These are phyloP conservation scores for Dolichomitus sp. DNA, from an alignment of 2,888 invertebrate species.

Conservation along the genomic window DNA sequence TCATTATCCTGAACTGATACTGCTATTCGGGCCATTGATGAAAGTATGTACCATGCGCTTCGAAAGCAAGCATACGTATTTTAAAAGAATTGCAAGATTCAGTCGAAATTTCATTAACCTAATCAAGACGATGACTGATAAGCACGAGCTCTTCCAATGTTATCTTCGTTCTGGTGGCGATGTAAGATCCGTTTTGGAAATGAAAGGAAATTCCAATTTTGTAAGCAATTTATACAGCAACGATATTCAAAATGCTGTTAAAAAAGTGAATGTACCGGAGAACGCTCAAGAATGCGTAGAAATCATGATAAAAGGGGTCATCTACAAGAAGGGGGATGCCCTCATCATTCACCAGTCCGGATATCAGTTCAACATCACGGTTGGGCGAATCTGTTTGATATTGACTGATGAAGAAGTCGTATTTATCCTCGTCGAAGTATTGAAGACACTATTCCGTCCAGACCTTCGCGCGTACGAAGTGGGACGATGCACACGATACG, in stretches of 20 bases:
- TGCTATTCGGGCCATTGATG: constrained; percentile 64
- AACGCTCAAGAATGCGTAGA: constrained; percentile 41
- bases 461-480: constrained; percentile 45
- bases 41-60: constrained; percentile 36
- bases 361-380: no score
- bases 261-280: background rate
- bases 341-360: no score
- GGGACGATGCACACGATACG: constrained; percentile 31
- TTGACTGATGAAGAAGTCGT: no score
- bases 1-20: constrained; percentile 61
- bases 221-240: constrained; percentile 35
- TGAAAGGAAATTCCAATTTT: constrained; percentile 32
- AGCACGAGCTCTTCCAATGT: constrained; percentile 62
- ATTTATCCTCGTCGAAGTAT: no score
- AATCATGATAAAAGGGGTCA: constrained; percentile 29
- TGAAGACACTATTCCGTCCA: no score
- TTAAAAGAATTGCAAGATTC: constrained; percentile 61
- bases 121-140: constrained; percentile 47
- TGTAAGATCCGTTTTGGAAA: constrained; percentile 28
- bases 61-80: constrained; percentile 72
- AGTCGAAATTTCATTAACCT: constrained; percentile 68
- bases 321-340: background rate
- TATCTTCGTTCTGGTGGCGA: constrained; percentile 54
- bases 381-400: no score
- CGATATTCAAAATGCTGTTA: constrained; percentile 4